Percentiles rank a stretch among this genome's conserved stretches.
Evolutionary conservation across 2,797 vertebrate genomes (phyloP).

Genomic region (Chelonia mydas): DNA sequence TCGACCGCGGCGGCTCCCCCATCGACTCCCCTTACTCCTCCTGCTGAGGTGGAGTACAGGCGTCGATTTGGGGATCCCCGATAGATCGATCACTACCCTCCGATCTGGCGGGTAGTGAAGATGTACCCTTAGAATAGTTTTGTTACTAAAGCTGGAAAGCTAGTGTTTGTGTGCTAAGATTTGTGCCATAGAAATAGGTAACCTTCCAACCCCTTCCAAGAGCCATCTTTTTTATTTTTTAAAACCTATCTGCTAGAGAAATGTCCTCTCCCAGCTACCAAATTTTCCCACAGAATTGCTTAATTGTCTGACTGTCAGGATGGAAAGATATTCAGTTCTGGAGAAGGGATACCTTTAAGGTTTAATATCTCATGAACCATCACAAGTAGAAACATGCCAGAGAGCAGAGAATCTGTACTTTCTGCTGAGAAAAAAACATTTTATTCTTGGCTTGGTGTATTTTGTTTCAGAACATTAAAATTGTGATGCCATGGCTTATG

Average conservation of each 20-base stretch:
- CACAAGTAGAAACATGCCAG: background rate
- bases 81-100: too few species aligned
- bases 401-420: background rate
- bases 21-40: too few species aligned
- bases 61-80: too few species aligned
- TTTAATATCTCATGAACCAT: background rate
- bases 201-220: background rate
- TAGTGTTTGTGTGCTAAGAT: background rate
- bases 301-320: background rate
- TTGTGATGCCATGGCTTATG: background rate
- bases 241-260: background rate
- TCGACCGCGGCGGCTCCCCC: too few species aligned
- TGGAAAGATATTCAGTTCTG: background rate
- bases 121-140: background rate
- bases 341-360: background rate
- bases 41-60: too few species aligned
- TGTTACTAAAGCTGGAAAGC: background rate
- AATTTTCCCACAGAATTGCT: background rate
- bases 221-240: background rate
- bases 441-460: background rate
- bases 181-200: background rate
- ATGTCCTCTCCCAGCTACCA: background rate
- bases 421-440: background rate
- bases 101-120: too few species aligned
- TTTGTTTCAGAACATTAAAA: background rate